These are phyloP conservation scores for Chroicocephalus ridibundus DNA, from an alignment of 2,113 vertebrate genomes.

Conservation along the genomic window DNA sequence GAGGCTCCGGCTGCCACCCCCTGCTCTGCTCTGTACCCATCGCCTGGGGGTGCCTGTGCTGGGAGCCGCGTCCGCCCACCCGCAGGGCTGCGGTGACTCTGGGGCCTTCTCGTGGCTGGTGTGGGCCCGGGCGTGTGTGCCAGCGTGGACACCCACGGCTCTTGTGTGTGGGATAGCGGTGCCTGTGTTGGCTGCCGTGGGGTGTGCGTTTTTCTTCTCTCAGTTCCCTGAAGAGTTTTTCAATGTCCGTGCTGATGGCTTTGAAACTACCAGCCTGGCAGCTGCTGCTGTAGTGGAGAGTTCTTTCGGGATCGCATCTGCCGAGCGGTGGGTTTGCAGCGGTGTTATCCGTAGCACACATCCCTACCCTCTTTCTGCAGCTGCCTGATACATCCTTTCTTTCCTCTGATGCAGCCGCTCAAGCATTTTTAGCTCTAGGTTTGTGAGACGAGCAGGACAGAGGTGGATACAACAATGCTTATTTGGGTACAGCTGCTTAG, in stretches of 20 bases:
- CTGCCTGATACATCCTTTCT: rapidly evolving
- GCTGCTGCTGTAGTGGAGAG: not conserved
- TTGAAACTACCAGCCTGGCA: not conserved
- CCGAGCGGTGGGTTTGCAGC: not conserved
- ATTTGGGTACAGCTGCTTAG: not conserved
- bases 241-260: not conserved
- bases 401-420: not conserved
- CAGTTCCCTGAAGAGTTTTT: rapidly evolving
- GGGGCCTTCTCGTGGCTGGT: not conserved
- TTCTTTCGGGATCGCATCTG: rapidly evolving
- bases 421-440: rapidly evolving
- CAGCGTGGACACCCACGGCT: not conserved
- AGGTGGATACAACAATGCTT: rapidly evolving
- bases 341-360: rapidly evolving
- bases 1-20: not conserved
- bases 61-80: not conserved
- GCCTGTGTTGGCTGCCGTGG: not conserved
- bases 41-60: no score
- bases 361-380: not conserved
- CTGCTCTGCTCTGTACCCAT: not conserved
- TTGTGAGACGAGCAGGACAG: not conserved
- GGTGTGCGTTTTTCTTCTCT: not conserved
- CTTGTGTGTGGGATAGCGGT: rapidly evolving
- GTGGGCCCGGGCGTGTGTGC: not conserved
- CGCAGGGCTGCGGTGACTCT: not conserved